Conservation (phyloP, 2,888 invertebrate genomes). For the Creontiades dilutus region DNA sequence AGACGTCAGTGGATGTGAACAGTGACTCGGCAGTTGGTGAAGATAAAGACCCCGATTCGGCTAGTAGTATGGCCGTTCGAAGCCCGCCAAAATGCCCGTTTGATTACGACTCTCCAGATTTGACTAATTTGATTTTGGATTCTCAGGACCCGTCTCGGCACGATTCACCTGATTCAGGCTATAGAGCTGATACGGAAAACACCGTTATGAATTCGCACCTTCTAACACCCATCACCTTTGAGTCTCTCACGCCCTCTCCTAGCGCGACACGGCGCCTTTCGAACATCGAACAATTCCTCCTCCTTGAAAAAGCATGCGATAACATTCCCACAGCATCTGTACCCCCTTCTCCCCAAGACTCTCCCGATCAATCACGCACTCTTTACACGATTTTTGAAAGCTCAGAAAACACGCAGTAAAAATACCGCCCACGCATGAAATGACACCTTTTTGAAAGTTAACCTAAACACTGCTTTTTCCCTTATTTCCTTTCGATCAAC, state of each 20-base stretch:
- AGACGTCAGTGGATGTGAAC: neutral
- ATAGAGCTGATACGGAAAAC: conserved; percentile 37
- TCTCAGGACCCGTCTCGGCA: neutral
- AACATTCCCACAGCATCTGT: neutral
- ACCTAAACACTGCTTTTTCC: neutral
- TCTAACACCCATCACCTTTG: neutral
- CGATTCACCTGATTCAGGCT: conserved; percentile 48
- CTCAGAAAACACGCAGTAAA: conserved; percentile 9
- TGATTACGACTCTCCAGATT: neutral
- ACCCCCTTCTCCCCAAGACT: conserved; percentile 15
- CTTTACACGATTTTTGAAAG: conserved; percentile 54
- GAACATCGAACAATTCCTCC: neutral
- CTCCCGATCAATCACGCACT: neutral
- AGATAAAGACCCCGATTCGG: neutral
- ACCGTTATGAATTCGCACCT: neutral
- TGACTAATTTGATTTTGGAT: neutral
- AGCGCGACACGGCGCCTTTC: neutral
- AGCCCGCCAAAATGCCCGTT: neutral
- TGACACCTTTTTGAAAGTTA: neutral
- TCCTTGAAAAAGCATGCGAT: conserved; percentile 10
- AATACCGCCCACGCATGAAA: neutral
- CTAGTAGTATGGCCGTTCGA: neutral
- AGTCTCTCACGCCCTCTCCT: neutral
- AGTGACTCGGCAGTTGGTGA: neutral
- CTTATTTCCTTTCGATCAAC: neutral